These are phyloP conservation scores for Anisognathus igniventris DNA, from an alignment of 2,797 vertebrate genomes.

Conservation along the genomic window DNA sequence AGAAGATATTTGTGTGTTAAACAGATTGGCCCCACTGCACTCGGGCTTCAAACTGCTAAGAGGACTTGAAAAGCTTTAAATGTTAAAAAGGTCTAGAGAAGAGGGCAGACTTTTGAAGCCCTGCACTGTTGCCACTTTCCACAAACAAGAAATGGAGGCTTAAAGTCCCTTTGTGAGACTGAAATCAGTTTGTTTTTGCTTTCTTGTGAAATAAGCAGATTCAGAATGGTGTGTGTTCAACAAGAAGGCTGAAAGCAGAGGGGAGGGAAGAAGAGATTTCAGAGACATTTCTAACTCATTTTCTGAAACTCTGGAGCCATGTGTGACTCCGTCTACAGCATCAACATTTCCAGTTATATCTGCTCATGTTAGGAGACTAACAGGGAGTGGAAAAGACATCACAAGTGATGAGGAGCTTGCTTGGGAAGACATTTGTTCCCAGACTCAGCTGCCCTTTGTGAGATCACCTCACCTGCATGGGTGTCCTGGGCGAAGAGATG, in stretches of 20 bases:
- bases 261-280: background rate
- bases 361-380: background rate
- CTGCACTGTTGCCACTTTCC: background rate
- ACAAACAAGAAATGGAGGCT: background rate
- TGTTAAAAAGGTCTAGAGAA: background rate
- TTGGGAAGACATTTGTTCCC: background rate
- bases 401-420: background rate
- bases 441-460: background rate
- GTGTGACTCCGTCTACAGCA: background rate
- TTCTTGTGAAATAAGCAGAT: background rate
- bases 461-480: conserved; percentile 49
- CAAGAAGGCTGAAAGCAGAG: background rate
- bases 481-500: background rate
- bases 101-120: background rate
- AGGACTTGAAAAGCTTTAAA: background rate
- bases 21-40: background rate
- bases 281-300: background rate
- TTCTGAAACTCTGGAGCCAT: background rate
- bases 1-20: background rate
- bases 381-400: background rate
- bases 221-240: background rate
- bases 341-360: background rate
- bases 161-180: background rate
- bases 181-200: background rate
- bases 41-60: background rate